Evolutionary conservation across 2,113 vertebrate genomes (phyloP).

Genomic region (Centropus bengalensis): DNA sequence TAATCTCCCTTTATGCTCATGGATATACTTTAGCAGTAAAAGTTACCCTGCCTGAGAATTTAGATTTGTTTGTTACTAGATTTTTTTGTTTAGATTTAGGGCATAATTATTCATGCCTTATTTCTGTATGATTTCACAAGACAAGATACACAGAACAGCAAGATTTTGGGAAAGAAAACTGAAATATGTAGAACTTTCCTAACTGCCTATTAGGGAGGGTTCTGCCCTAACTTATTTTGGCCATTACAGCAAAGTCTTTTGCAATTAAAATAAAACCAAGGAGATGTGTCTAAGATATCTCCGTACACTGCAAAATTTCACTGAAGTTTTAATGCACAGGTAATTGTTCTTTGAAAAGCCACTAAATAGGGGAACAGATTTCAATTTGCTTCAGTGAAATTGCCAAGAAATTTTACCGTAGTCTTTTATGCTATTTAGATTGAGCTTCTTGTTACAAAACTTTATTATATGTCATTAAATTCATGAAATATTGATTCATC

Average conservation of each 20-base stretch:
- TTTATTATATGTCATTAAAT: slow-evolving; percentile 28
- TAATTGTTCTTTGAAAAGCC: not conserved
- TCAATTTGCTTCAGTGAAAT: not conserved
- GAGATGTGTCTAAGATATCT: not conserved
- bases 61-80: not conserved
- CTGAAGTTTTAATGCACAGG: not conserved
- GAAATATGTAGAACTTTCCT: not conserved
- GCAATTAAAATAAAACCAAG: not conserved
- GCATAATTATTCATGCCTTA: not conserved
- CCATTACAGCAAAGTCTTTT: not conserved
- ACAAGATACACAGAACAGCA: not conserved
- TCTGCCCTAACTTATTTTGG: not conserved
- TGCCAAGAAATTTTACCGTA: not conserved
- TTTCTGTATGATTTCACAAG: not conserved
- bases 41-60: not conserved
- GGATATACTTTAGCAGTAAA: not conserved
- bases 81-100: not conserved
- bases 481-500: slow-evolving; percentile 41
- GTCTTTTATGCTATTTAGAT: slow-evolving; percentile 1
- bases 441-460: not conserved
- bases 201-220: not conserved
- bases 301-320: not conserved
- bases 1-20: not conserved
- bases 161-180: not conserved
- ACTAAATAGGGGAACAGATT: not conserved